These are phyloP conservation scores for Hyposoter dolosus DNA, from an alignment of 2,888 invertebrate species.

Conservation along the genomic window DNA sequence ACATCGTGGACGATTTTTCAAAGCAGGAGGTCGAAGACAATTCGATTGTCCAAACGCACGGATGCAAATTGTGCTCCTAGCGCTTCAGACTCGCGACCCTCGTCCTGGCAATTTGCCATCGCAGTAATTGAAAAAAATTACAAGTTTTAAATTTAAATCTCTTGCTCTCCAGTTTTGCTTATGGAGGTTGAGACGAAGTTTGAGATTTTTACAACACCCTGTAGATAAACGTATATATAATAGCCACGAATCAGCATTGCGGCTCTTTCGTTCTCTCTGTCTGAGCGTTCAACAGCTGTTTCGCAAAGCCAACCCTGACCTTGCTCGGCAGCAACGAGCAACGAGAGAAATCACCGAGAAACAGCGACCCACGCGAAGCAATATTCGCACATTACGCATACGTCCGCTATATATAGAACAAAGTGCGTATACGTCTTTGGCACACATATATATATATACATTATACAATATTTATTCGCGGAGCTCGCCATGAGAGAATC, in stretches of 20 bases:
- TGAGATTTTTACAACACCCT: not conserved
- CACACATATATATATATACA: not conserved
- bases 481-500: slow-evolving; percentile 28
- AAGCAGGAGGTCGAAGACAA: not conserved
- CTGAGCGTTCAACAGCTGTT: slow-evolving; percentile 76
- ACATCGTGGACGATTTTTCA: not conserved
- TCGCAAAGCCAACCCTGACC: slow-evolving; percentile 79
- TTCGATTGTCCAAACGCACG: not conserved
- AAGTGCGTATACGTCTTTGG: slow-evolving; percentile 5
- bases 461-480: slow-evolving; percentile 17
- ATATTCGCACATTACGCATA: slow-evolving; percentile 46
- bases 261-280: slow-evolving; percentile 44
- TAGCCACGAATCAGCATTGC: slow-evolving; percentile 25
- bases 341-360: slow-evolving; percentile 72
- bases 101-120: not conserved
- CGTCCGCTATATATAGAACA: slow-evolving; percentile 25
- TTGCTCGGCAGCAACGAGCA: slow-evolving; percentile 71
- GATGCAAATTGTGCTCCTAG: too few species aligned
- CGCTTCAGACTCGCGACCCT: too few species aligned
- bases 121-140: not conserved
- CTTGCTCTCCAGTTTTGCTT: not conserved
- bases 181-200: not conserved
- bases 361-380: slow-evolving; percentile 70
- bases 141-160: not conserved
- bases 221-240: not conserved